These are phyloP conservation scores for Lipophrys pholis DNA, from an alignment of 2,113 vertebrate genomes.

Conservation along the genomic window DNA sequence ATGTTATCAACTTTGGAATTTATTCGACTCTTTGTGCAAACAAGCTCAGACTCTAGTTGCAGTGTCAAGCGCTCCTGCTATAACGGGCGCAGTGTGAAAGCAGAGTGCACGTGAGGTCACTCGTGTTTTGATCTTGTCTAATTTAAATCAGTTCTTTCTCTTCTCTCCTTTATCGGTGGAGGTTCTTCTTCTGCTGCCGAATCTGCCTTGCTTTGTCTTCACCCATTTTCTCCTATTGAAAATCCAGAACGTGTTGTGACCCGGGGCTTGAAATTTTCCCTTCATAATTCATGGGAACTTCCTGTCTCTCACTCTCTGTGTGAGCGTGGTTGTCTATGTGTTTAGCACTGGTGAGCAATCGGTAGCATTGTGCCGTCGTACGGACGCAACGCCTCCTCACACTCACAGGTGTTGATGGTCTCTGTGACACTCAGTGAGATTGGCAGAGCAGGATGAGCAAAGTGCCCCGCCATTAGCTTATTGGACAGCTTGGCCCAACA, in stretches of 20 bases:
- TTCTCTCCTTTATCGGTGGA: not conserved
- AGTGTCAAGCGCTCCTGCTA: not conserved
- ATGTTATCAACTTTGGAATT: not conserved
- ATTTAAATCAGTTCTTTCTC: not conserved
- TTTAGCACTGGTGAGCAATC: constrained; percentile 15
- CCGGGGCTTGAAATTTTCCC: constrained; percentile 17
- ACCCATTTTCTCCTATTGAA: not conserved
- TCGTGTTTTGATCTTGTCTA: not conserved
- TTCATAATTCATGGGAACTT: constrained; percentile 25
- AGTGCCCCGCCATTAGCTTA: constrained; percentile 53
- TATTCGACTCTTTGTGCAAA: not conserved
- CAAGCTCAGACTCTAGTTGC: not conserved
- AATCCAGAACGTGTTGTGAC: constrained; percentile 38
- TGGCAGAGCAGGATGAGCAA: constrained; percentile 44
- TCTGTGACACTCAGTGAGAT: constrained; percentile 48
- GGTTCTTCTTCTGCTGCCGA: not conserved
- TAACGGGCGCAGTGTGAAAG: not conserved
- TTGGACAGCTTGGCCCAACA: constrained; percentile 41
- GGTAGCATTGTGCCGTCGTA: no score
- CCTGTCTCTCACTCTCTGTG: not conserved
- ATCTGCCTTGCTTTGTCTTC: constrained; percentile 3
- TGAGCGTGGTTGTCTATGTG: not conserved
- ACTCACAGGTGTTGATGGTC: constrained; percentile 42
- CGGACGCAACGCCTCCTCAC: constrained; percentile 15
- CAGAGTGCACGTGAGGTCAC: not conserved